Evolutionary conservation across 2,888 invertebrate species (phyloP), one percentile per base, ranked within the genome.

Genomic region (Drosophila buzzatii): DNA sequence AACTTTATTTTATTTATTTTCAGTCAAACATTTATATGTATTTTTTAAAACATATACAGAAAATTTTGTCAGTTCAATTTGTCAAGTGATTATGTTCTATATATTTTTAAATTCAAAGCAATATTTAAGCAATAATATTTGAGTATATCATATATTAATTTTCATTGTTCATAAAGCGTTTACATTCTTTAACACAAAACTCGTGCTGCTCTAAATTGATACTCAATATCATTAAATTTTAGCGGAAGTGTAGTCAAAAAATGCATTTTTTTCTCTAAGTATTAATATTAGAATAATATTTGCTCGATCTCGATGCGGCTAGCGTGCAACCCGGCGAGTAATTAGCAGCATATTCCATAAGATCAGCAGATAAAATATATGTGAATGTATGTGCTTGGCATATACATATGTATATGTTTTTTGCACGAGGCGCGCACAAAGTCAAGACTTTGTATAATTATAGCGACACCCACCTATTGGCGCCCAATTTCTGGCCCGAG

Each of bases 391-490:
- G 47, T 52, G 45, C 62, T 51, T 47, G 41, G 52, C 47, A 51
- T 71, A 76, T 64, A 37, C 37, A 39, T 39, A 76, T 65, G 58
- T 41, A 70, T 41, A 61, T 82, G 62, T 79, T 53, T 85, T 86
- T 90, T 90, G 90, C 87, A 87, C 88, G 84, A 87, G 87, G 90
- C 80, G 90, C 90, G 85, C 91, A 87, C 91, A 82, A 87, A 89
- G 78, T 90, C 82, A 89, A 89, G 85, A 87, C 87, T 79, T 44
- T 45, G 63, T 79, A 79, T 80, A 89, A 89, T 90, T 89, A 89
- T 86, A 86, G 89, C 87, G 87, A 86, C 86, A 90, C 86, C 90
- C 90, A 90, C 86, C 89, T 90, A 90, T 89, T 73, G 89, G 90
- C 90, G 90, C 85, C 89, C 90, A 79, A 90, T 76, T 86, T 84